Evolutionary conservation across 2,113 vertebrate species (phyloP).

Genomic region (Daphoenositta chrysoptera): DNA sequence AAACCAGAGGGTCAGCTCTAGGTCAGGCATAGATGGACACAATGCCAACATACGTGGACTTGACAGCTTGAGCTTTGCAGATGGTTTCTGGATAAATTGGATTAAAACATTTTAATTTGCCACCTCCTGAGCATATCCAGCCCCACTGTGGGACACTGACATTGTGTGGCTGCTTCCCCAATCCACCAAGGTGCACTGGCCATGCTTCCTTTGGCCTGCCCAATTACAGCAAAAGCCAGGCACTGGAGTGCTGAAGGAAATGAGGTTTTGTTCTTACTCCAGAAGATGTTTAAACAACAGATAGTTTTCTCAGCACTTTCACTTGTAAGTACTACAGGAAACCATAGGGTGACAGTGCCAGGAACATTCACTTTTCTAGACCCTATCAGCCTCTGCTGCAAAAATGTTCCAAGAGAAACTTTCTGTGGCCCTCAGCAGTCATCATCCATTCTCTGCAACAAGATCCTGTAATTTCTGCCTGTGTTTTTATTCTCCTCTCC

Average conservation of each 20-base stretch:
- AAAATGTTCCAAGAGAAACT: neutral
- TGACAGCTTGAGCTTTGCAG: neutral
- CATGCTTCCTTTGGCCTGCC: neutral
- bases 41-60: neutral
- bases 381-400: neutral
- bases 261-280: neutral
- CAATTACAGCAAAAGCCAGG: neutral
- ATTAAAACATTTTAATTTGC: constrained; percentile 42
- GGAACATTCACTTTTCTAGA: neutral
- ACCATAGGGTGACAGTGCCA: neutral
- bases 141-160: neutral
- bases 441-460: neutral
- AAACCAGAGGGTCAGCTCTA: neutral
- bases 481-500: neutral
- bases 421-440: neutral
- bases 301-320: neutral
- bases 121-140: neutral
- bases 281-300: neutral
- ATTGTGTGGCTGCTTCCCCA: neutral
- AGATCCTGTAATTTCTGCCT: neutral
- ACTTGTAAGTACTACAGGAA: neutral
- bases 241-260: neutral
- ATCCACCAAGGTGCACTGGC: neutral
- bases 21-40: neutral
- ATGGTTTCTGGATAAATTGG: constrained; percentile 32